A percentile compares a stretch with the other conserved stretches of the same genome.
Conservation (phyloP, 2,113 vertebrate genomes). For the Cyprinus carpio region DNA sequence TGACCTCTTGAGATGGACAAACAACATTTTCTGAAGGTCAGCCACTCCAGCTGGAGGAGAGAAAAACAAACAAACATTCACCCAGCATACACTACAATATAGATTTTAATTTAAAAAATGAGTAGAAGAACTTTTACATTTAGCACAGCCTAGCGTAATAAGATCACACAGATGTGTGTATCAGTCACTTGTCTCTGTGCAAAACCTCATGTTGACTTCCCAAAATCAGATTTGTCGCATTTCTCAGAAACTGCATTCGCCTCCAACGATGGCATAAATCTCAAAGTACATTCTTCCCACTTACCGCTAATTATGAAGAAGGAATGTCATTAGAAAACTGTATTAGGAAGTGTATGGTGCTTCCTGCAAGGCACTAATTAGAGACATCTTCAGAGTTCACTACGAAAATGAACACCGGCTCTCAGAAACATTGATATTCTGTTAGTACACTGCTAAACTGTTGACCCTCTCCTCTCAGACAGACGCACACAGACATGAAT, state of each 20-base stretch:
- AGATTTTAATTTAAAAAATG: background rate
- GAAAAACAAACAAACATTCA: background rate
- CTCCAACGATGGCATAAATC: slow-evolving; percentile 15
- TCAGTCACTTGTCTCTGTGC: background rate
- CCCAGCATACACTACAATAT: background rate
- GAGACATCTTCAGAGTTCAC: slow-evolving; percentile 36
- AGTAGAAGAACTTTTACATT: background rate
- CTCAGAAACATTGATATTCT: slow-evolving; percentile 51
- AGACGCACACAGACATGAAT: slow-evolving; percentile 4
- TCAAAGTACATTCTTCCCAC: slow-evolving; percentile 25
- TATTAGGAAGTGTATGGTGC: slow-evolving; percentile 36
- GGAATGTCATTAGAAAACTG: slow-evolving; percentile 44
- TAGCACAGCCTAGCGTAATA: background rate
- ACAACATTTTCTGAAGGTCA: too few relatives aligned
- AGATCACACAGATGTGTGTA: background rate
- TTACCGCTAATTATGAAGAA: slow-evolving; percentile 34
- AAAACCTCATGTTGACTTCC: background rate
- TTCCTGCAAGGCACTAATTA: slow-evolving; percentile 47
- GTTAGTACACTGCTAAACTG: slow-evolving; percentile 34
- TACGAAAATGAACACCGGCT: slow-evolving; percentile 27
- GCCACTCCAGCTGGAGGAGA: too few relatives aligned
- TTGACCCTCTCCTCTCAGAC: slow-evolving; percentile 32
- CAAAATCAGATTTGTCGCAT: background rate
- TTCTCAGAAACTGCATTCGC: background rate
- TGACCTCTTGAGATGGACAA: background rate